Evolutionary conservation across 2,888 invertebrate genomes (phyloP), one percentile per base, ranked within the genome.

Genomic region (Monochamus alternatus): DNA sequence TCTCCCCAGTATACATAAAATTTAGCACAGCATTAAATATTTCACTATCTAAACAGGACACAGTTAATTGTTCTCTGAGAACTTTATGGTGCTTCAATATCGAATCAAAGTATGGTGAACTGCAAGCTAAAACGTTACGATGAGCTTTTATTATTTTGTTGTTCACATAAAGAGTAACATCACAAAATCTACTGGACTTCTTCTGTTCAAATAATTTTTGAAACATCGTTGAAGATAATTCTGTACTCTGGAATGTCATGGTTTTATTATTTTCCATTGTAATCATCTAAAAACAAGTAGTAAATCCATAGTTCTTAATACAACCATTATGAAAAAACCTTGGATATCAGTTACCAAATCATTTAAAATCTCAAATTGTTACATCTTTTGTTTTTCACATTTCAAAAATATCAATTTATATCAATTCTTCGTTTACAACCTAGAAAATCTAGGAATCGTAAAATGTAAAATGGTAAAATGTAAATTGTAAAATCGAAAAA

Each of bases 1-100:
- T 91, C 81, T 89, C 90, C 5, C 93, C 93, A 47, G 93, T 92
- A 86, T 93, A 94, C 90, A 93, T 92, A 84, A 92, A 94, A 85
- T 92, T 91, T 32, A 94, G 86, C 68, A 93, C 89, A 52, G 89
- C 88, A 81, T 89, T 88, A 86, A 93, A 93, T 69, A 91, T 91
- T 76, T 90, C 91, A 75, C 91, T 90, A 85, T 92, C 91, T 81
- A 91, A 88, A 84, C 92, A 92, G 72, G 90, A 91, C 62, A 92
- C 89, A 5, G 90, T 91, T 55, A 92, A 85, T 85, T 91, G 90
- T 82, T 91, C 91, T 81, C 90, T 89, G 31, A 90, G 88, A 67
- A 91, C 88, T 85, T 90, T 91, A 81, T 89, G 89, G 78, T 90
- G 89, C 78, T 91, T 91, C 77, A 93, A 87, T 73, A 92, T 91